A percentile compares a stretch with the other conserved stretches of the same genome.
These are phyloP conservation scores for Bergia puertoricense DNA, from an alignment of 92 coral and sea anemone species.

Conservation along the genomic window DNA sequence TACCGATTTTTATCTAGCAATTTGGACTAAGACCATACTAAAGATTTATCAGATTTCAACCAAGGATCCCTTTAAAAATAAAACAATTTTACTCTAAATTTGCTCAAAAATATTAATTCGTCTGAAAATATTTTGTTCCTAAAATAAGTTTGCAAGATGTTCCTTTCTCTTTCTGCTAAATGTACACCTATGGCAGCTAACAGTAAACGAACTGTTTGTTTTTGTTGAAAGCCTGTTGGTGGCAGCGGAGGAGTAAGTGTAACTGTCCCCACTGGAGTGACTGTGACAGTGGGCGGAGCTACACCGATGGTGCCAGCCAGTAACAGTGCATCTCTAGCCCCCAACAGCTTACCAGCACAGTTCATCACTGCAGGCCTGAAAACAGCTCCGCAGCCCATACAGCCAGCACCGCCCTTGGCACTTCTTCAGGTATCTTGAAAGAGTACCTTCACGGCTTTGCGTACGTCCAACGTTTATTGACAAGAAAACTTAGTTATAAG, in stretches of 20 bases:
- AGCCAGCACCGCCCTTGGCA: slow-evolving; percentile 89
- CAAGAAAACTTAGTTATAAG: too few relatives aligned
- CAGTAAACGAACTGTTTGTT: background rate
- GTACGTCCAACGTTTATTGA: too few relatives aligned
- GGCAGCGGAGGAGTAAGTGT: slow-evolving; percentile 72
- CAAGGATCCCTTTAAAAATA: too few relatives aligned
- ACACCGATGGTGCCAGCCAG: slow-evolving; percentile 84
- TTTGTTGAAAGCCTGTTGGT: slow-evolving; percentile 26
- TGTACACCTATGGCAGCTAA: background rate
- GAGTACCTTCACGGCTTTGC: too few relatives aligned
- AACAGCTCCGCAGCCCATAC: slow-evolving; percentile 80
- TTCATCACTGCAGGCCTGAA: slow-evolving; percentile 91
- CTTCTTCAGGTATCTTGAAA: slow-evolving; percentile 79
- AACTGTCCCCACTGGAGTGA: slow-evolving; percentile 82
- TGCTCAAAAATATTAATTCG: background rate
- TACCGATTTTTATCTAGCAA: too few relatives aligned
- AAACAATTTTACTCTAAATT: too few relatives aligned
- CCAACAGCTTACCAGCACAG: slow-evolving; percentile 82
- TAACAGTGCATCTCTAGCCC: slow-evolving; percentile 64
- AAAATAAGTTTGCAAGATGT: background rate
- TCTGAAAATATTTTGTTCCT: too few relatives aligned
- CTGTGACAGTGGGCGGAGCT: slow-evolving; percentile 85
- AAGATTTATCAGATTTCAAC: too few relatives aligned
- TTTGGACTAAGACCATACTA: too few relatives aligned
- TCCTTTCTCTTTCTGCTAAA: too few relatives aligned